These are phyloP conservation scores for Okamejei kenojei DNA, from an alignment of 2,797 vertebrate species.

Conservation along the genomic window DNA sequence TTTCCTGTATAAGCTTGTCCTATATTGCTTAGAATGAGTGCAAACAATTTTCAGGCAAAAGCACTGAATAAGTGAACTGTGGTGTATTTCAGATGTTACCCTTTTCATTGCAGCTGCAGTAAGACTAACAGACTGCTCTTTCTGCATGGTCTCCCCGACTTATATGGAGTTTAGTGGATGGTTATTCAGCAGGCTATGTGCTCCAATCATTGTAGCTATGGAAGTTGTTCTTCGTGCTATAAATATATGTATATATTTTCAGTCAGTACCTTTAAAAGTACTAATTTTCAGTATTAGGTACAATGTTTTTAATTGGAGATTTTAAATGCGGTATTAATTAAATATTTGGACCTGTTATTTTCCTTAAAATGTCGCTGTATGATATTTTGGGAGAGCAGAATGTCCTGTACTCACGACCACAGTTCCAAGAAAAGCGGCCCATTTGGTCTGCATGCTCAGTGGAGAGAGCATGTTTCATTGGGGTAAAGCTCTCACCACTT, in stretches of 20 bases:
- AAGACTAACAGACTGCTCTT: conserved; percentile 30
- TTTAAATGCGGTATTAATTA: background rate
- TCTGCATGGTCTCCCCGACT: conserved; percentile 26
- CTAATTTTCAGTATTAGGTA: conserved; percentile 25
- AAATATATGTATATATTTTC: conserved; percentile 32
- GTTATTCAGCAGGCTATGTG: conserved; percentile 31
- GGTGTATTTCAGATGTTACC: conserved; percentile 18
- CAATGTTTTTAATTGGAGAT: conserved; percentile 7
- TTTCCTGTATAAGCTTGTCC: conserved; percentile 7
- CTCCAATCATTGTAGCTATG: conserved; percentile 11
- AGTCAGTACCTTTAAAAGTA: conserved; percentile 17
- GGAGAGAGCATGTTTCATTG: background rate
- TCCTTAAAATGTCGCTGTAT: background rate
- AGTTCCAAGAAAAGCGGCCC: background rate
- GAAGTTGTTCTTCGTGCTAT: conserved; percentile 31
- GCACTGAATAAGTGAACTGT: conserved; percentile 23
- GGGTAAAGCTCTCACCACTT: background rate
- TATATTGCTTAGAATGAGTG: background rate
- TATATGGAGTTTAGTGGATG: conserved; percentile 33
- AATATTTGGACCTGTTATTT: background rate
- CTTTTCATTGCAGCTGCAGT: conserved; percentile 22
- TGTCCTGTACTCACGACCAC: background rate
- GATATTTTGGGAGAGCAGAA: background rate
- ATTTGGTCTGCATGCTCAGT: background rate
- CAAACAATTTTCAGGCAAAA: conserved; percentile 11